Base-by-base conservation (phyloP, 2,888 invertebrate species). In the Torymus aiolomorphi region DNA sequence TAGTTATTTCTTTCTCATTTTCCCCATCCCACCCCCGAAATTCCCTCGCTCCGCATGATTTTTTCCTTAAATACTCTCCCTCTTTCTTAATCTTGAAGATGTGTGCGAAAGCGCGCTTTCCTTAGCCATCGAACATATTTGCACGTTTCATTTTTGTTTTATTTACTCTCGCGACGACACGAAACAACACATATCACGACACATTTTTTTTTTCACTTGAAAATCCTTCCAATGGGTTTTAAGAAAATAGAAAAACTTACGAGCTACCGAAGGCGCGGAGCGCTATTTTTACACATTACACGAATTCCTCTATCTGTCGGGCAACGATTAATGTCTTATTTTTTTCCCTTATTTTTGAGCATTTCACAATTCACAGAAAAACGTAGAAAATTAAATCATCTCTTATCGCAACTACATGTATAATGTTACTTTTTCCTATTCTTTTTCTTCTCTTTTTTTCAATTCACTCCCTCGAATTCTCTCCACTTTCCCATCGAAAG, bases 351-450 rank as follows among this genome's bases (percentile, higher is more conserved):
- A 72, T 83, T 83, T 70, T 89, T 89, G 89, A 89, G 88, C 89
- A 88, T 89, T 88, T 88, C 86, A 86, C 86, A 88, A 88, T 87
- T 87, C 87, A 86, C 88, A 80, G 56, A 87, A 88, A 87, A 89
- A 88, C 87, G 89, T 89, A 89, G 85, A 90, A 90, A 89, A 89
- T 89, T 88, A 88, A 89, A 80, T 88, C 87, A 86, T 85, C 84
- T 87, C 83, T 86, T 87, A 85, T 85, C 84, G 85, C 84, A 84
- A 82, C 76, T 82, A 82, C 42, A 8, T 42, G 8, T 82, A 75
- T 82, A 79, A 83, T 82, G 66, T 78, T 85, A 85, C 84, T 78
- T 81, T 84, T 83, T 84, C 78, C 79, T 82, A 83, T 80, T 83
- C 77, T 75, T 82, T 65, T 16, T 49, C n/a, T n/a, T n/a, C n/a